Percentiles rank a stretch among this genome's conserved stretches.
These are phyloP conservation scores for Aphelocoma coerulescens DNA, from an alignment of 2,113 vertebrate genomes.

Conservation along the genomic window DNA sequence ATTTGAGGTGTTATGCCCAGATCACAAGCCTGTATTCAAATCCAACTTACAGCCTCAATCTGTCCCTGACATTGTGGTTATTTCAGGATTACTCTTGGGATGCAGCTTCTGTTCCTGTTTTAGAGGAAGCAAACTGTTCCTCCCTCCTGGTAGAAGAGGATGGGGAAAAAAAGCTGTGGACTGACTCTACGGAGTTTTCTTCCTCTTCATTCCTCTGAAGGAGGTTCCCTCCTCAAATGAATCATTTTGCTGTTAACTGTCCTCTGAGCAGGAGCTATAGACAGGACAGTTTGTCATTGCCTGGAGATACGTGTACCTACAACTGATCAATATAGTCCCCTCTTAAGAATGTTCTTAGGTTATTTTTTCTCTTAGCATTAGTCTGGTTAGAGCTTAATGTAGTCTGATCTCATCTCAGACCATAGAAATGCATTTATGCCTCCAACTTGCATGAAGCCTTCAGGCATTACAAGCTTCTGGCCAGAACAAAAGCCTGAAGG, in stretches of 20 bases:
- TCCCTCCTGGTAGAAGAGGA: neutral
- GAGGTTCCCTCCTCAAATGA: neutral
- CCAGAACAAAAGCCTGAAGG: neutral
- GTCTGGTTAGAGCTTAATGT: neutral
- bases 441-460: neutral
- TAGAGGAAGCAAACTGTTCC: neutral
- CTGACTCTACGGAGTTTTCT: neutral
- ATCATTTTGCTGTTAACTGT: neutral
- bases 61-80: neutral
- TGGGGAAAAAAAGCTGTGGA: neutral
- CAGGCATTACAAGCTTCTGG: neutral
- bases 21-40: neutral
- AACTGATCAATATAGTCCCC: neutral
- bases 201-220: neutral
- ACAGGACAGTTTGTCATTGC: neutral
- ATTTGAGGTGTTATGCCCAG: accelerated
- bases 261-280: neutral
- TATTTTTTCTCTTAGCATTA: neutral
- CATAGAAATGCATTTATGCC: neutral
- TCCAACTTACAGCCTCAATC: accelerated
- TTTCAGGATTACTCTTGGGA: neutral
- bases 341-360: neutral
- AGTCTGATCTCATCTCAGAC: neutral
- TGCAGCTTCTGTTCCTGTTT: neutral
- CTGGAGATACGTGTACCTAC: neutral